These are phyloP conservation scores for Lycodopsis pacificus DNA, from an alignment of 2,797 vertebrate genomes.

Conservation along the genomic window DNA sequence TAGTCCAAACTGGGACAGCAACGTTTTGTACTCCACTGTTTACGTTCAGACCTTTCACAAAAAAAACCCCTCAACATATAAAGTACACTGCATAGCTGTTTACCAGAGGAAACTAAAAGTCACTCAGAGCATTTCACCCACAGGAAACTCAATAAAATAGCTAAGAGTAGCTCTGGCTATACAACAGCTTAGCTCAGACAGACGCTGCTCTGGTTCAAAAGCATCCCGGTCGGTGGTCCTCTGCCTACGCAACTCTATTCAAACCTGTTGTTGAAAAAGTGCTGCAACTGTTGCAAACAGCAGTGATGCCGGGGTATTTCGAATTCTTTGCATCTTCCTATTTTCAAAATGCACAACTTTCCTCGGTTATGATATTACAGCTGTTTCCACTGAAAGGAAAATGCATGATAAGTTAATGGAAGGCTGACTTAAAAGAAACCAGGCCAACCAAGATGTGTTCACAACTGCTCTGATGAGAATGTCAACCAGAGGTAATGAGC, in stretches of 20 bases:
- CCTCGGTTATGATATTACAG: neutral
- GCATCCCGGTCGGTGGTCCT: too few relatives aligned
- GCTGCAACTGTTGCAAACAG: neutral
- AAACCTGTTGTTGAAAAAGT: neutral
- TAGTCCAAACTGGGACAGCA: too few relatives aligned
- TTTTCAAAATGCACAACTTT: neutral
- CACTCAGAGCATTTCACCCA: too few relatives aligned
- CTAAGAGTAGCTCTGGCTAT: neutral
- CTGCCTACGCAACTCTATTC: neutral
- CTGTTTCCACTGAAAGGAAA: neutral
- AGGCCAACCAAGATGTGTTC: conserved; percentile 17
- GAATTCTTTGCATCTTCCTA: neutral
- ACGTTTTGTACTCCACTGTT: neutral
- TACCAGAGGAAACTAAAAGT: neutral
- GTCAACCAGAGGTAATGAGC: conserved; percentile 43
- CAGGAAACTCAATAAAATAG: too few relatives aligned
- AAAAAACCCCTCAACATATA: neutral
- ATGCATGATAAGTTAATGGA: neutral
- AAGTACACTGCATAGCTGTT: neutral
- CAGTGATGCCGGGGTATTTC: neutral
- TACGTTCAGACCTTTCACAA: neutral
- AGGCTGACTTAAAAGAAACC: neutral
- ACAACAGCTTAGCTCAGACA: neutral
- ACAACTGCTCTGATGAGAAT: conserved; percentile 33
- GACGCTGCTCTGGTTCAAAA: neutral